phyloP scores from a whole-genome alignment of 2,113 vertebrate species.

The Tachysurus vachellii region DNA sequence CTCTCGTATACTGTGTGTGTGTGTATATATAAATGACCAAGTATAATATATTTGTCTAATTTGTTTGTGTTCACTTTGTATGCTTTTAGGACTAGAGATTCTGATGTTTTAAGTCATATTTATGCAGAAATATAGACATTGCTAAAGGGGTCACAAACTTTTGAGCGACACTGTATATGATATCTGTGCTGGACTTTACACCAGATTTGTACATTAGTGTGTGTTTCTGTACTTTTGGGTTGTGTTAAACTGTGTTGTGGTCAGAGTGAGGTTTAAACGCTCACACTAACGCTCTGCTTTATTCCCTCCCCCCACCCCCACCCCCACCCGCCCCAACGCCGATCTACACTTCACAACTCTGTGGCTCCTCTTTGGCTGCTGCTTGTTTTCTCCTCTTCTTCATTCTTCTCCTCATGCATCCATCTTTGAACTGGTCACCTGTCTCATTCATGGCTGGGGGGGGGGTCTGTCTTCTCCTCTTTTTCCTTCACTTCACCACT shows the following conservation, averaged over 20 bases:
- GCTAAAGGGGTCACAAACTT: too few relatives aligned
- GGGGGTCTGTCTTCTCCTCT: slow-evolving; percentile 24
- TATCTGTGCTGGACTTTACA: slow-evolving; percentile 26
- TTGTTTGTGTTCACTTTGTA: too few relatives aligned
- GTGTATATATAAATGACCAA: too few relatives aligned
- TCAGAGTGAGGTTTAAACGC: slow-evolving; percentile 40
- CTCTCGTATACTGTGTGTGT: too few relatives aligned
- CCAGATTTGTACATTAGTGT: neutral
- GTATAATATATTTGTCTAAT: too few relatives aligned
- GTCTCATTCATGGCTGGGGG: slow-evolving; percentile 8
- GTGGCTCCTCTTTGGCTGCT: slow-evolving; percentile 41
- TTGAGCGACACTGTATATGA: neutral
- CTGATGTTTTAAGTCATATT: too few relatives aligned
- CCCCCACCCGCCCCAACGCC: too few relatives aligned
- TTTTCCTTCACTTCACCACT: slow-evolving; percentile 33
- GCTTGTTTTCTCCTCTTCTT: slow-evolving; percentile 59
- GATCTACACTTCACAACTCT: slow-evolving; percentile 2
- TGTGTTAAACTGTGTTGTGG: slow-evolving; percentile 36
- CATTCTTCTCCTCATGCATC: neutral
- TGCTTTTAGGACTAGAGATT: too few relatives aligned
- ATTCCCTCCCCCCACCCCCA: neutral
- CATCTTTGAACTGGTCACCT: slow-evolving; percentile 24
- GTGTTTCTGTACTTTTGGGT: slow-evolving; percentile 20
- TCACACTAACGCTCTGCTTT: slow-evolving; percentile 65
- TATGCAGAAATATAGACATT: too few relatives aligned